Evolutionary conservation across 35 echinoderm and acorn worm species (phyloP).

Genomic region (Heliocidaris tuberculata): DNA sequence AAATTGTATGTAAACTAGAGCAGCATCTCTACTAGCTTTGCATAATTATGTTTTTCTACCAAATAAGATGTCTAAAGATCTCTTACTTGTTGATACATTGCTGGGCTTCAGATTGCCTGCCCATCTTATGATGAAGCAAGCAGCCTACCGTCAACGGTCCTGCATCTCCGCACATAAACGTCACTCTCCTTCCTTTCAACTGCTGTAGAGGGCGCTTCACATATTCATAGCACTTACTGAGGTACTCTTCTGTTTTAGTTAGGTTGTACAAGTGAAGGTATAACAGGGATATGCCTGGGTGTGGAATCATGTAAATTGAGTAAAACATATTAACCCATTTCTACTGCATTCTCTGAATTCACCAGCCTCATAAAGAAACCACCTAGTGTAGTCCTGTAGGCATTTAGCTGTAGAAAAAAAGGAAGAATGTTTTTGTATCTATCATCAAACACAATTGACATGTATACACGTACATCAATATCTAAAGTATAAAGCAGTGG

Average conservation of each 20-base stretch:
- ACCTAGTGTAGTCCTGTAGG: neutral
- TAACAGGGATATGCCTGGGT: slow-evolving; percentile 57
- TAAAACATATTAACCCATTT: neutral
- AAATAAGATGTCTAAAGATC: neutral
- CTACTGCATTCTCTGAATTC: neutral
- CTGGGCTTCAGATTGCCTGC: slow-evolving; percentile 16
- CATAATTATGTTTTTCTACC: too few relatives aligned
- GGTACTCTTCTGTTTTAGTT: slow-evolving; percentile 40
- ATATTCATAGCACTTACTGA: slow-evolving; percentile 58
- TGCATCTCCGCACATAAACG: slow-evolving; percentile 76
- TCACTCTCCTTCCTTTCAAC: slow-evolving; percentile 47
- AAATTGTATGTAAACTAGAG: too few relatives aligned
- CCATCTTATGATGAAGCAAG: slow-evolving; percentile 53
- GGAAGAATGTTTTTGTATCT: too few relatives aligned
- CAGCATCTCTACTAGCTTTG: too few relatives aligned
- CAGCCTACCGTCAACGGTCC: slow-evolving; percentile 65
- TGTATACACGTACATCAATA: too few relatives aligned
- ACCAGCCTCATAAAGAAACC: neutral
- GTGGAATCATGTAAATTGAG: neutral
- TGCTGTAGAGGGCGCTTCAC: slow-evolving; percentile 54
- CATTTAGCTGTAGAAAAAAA: neutral
- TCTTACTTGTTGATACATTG: slow-evolving; percentile 65
- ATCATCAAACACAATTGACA: too few relatives aligned
- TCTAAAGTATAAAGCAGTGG: too few relatives aligned
- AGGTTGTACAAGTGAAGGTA: slow-evolving; percentile 64